phyloP scores from a whole-genome alignment of 2,797 vertebrate species.

The Melanotaenia pygmaea region DNA sequence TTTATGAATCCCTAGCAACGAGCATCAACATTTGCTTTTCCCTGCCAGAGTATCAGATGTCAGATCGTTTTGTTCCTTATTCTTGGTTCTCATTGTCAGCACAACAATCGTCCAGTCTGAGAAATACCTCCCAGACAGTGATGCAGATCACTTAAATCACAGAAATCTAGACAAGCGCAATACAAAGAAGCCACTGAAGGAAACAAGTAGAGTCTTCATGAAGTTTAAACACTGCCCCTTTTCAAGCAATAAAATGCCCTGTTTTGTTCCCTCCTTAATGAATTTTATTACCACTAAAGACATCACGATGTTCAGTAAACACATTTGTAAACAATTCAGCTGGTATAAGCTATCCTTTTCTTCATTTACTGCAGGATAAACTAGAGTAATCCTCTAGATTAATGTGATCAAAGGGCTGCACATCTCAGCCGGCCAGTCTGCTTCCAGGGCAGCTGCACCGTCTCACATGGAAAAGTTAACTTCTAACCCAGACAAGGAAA shows the following conservation, averaged over 20 bases:
- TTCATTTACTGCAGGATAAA: not conserved
- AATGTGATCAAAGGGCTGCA: not conserved
- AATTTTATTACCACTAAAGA: accelerated
- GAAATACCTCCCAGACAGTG: not conserved
- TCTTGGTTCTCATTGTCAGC: not conserved
- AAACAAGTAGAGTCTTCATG: not conserved
- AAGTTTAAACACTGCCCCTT: too few relatives aligned
- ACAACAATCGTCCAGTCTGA: not conserved
- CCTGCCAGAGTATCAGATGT: constrained; percentile 10
- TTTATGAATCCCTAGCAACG: constrained; percentile 22
- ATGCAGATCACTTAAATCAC: not conserved
- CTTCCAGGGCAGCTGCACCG: not conserved
- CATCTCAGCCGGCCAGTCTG: not conserved
- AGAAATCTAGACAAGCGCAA: not conserved
- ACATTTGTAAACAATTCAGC: not conserved
- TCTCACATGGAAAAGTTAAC: constrained; percentile 11
- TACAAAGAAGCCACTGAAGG: accelerated
- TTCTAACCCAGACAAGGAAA: constrained; percentile 16
- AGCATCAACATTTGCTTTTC: constrained; percentile 14
- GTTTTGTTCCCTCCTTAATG: not conserved
- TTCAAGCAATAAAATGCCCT: not conserved
- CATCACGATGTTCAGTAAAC: not conserved
- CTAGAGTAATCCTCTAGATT: not conserved
- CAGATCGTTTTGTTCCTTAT: not conserved
- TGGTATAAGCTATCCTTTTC: not conserved